These are phyloP conservation scores for Spodoptera frugiperda DNA, from an alignment of 1,140 invertebrate genomes.

Conservation along the genomic window DNA sequence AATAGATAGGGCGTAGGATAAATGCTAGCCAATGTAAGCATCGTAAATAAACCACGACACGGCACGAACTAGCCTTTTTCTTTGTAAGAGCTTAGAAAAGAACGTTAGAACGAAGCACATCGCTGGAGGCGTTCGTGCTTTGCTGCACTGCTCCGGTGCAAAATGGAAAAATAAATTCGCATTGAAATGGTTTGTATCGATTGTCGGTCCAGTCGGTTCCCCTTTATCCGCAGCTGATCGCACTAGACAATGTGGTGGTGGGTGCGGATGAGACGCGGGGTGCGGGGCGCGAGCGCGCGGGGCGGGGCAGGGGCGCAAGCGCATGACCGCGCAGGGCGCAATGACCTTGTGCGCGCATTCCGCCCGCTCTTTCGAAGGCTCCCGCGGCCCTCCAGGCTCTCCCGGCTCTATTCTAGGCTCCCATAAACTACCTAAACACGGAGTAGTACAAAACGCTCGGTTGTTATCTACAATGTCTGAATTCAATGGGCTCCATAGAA, in stretches of 20 bases:
- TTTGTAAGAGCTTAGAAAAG: constrained; percentile 68
- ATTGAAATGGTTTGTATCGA: constrained; percentile 79
- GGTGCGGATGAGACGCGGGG: constrained; percentile 56
- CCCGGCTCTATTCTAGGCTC: constrained; percentile 62
- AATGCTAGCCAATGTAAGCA: constrained; percentile 65
- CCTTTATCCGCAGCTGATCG: constrained; percentile 81
- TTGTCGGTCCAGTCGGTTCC: constrained; percentile 73
- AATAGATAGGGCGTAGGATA: constrained; percentile 61
- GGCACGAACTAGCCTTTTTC: constrained; percentile 65
- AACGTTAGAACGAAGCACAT: constrained; percentile 74
- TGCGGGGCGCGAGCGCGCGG: constrained; percentile 44
- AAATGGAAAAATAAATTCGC: constrained; percentile 75
- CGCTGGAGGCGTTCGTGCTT: constrained; percentile 69
- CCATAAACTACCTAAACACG: constrained; percentile 50
- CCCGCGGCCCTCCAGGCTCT: constrained; percentile 70
- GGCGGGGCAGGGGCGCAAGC: constrained; percentile 66
- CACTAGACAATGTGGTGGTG: constrained; percentile 79
- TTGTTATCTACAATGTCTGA: constrained; percentile 44
- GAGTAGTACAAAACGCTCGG: constrained; percentile 41
- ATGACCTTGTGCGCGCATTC: constrained; percentile 85
- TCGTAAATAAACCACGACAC: constrained; percentile 73
- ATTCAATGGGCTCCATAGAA: constrained; percentile 32
- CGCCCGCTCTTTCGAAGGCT: constrained; percentile 77
- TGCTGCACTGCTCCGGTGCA: constrained; percentile 58
- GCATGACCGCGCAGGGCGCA: constrained; percentile 84